Evolutionary conservation across 1,140 invertebrate genomes (phyloP), one percentile per base, ranked within the genome.

Genomic region (Halesus radiatus): DNA sequence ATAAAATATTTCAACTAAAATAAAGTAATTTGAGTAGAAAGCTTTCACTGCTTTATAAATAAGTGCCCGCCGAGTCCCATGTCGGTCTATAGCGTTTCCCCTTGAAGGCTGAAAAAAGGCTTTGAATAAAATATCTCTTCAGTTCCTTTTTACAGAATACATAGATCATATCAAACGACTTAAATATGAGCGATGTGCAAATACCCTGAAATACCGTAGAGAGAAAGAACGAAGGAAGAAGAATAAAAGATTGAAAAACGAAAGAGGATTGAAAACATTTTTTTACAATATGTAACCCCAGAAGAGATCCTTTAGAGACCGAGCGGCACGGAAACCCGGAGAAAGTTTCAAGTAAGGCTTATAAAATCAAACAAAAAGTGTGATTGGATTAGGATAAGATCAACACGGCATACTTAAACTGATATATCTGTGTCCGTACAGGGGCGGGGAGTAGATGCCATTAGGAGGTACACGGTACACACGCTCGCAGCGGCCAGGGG

Each of bases 301-400:
- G 29, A 62, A 76, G 73, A 72, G 70, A 76, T 66, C 76, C 80
- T 68, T 79, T 62, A 29, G 76, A 76, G 80, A 64, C n/a, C 64
- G 73, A 70, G 29, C 13, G 26, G 26, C 5, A 62, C 22, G 75
- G 53, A 52, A 29, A 26, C n/a, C n/a, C 18, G 52, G 79, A 62
- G 79, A 54, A 81, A 83, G 62, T 81, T 83, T 83, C 54, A 74
- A 80, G 79, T 74, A 79, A 79, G 79, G 79, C 80, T 81, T 83
- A 83, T 83, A 81, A 83, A 83, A 81, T 83, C 82, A 83, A 83
- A 83, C 82, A 83, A 83, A 83, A 83, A 83, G 76, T 81, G 76
- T 81, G 82, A 83, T 83, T 83, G 82, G 82, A 83, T 83, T 83
- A 83, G 76, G 80, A 81, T 81, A 81, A 79, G 78, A 83, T 83